These are phyloP conservation scores for Drosophila diplacantha DNA, from an alignment of 2,888 invertebrate genomes.

Conservation along the genomic window DNA sequence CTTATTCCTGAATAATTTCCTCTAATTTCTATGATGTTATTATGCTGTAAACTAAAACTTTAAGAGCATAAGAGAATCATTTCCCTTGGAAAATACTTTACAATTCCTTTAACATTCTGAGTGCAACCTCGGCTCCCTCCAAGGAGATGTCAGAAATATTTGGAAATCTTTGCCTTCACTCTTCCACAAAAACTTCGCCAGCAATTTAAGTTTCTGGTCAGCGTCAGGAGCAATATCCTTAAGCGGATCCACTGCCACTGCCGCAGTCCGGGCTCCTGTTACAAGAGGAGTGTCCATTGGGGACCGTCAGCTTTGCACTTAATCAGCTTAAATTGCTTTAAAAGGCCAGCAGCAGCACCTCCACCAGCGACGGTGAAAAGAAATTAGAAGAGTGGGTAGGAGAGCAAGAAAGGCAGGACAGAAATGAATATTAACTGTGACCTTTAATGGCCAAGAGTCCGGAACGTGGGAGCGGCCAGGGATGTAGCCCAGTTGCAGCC, in stretches of 20 bases:
- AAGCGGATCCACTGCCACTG: slow-evolving; percentile 31
- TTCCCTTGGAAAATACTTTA: slow-evolving; percentile 1
- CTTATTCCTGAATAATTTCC: not conserved
- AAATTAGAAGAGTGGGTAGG: slow-evolving; percentile 31
- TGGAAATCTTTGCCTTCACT: slow-evolving; percentile 5
- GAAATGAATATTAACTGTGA: slow-evolving; percentile 72
- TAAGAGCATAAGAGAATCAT: not conserved
- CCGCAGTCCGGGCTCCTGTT: slow-evolving; percentile 10
- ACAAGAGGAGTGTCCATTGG: slow-evolving; percentile 26
- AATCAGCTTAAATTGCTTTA: slow-evolving; percentile 60
- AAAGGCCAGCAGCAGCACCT: slow-evolving; percentile 25
- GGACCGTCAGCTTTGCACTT: slow-evolving; percentile 43
- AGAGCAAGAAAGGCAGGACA: slow-evolving; percentile 45
- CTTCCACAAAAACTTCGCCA: slow-evolving; percentile 17
- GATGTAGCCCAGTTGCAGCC: slow-evolving; percentile 21
- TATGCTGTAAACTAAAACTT: slow-evolving; percentile 2
- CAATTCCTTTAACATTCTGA: slow-evolving; percentile 1
- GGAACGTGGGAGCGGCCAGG: slow-evolving; percentile 35
- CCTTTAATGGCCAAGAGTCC: slow-evolving; percentile 63
- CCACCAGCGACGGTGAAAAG: slow-evolving; percentile 12
- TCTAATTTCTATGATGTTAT: not conserved
- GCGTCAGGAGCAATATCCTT: slow-evolving; percentile 40
- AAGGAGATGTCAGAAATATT: slow-evolving; percentile 28
- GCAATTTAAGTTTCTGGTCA: slow-evolving; percentile 39
- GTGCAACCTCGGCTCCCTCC: slow-evolving; percentile 17